Evolutionary conservation across 2,797 vertebrate species (phyloP), one percentile per base, ranked within the genome.

Genomic region (Hapalemur alaotrensis): DNA sequence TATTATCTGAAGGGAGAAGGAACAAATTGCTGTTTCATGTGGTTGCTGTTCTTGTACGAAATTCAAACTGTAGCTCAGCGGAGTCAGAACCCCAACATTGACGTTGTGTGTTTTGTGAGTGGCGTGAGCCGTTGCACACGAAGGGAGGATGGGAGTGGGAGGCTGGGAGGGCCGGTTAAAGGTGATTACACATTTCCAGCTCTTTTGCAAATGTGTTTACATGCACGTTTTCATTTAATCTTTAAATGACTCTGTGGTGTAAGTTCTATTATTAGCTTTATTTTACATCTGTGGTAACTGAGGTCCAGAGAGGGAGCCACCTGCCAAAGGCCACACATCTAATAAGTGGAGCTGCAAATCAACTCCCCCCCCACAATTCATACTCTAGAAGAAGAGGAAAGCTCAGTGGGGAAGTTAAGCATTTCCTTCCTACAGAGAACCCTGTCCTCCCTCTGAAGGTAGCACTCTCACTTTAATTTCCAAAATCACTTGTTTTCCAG

Each of bases 101-200:
- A 69, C 1, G 35, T 4, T 3, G 46, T n/a, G 57, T 6, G 5
- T 65, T 43, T 32, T 38, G 35, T 54, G 82, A 54, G 4, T 28
- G 7, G 0, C 15, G 0, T 10, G 20, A 48, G 46, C 6, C 4
- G 30, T 20, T 43, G 41, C 1, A 2, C 0, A 0, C 0, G 2
- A 2, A 25, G 54, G 54, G 54, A 11, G 23, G 54, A 9, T 8
- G 54, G 54, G 54, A 54, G 52, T 54, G 20, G 52, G 7, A 3
- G 52, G 52, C 50, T 3, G 52, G 52, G 52, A 54, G 22, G 11
- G n/a, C 28, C 10, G 3, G 13, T 2, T 35, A 12, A 12, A 48
- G 14, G 18, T 7, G 17, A 22, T 25, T 4, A n/a, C 30, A 11
- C 2, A 20, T 50, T 57, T 0, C 61, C 0, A 35, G 81, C 81